Evolutionary conservation across 1,140 invertebrate genomes (phyloP), one percentile per base, ranked within the genome.

Genomic region (Calliphora vicina): DNA sequence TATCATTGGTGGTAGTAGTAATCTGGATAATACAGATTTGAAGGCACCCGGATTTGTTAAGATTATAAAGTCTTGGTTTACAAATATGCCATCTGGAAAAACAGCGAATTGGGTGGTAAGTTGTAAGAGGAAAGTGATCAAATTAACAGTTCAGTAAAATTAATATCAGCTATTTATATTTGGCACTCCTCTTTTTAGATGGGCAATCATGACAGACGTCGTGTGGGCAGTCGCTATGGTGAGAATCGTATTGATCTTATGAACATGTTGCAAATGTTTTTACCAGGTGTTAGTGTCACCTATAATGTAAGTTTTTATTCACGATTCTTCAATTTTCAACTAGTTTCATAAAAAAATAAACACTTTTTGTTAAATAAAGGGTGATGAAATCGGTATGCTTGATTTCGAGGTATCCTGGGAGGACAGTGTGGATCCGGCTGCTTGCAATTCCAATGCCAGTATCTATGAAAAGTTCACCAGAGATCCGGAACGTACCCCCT

Each of bases 221-320:
- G 95, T 1, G 90, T 94, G 9, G 92, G 93, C 0, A 91, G 91
- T 13, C 91, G 94, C 26, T 92, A 93, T 82, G 94, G 94, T 5
- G 82, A 84, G 0, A 90, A 93, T 10, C 88, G 93, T 15, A 92
- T 94, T 0, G 95, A 96, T 88, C 92, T 92, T 1, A 91, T 95
- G 86, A 93, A 94, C 84, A 95, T 96, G 92, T 85, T 97, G 45
- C 91, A 93, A 8, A 90, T 95, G 67, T 83, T 95, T 1, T 87
- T 97, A 20, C 95, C 95, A 0, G 96, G 96, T 0, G 93, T 95
- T 4, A 92, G 94, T n/a, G 92, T 96, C 17, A 94, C 94, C 1
- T 97, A 97, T 86, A 35, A 35, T 35, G 35, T 35, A 6, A 91
- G 72, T 26, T 13, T n/a, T n/a, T n/a, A n/a, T n/a, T n/a, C n/a